A percentile compares a stretch with the other conserved stretches of the same genome.
These are phyloP conservation scores for Vanacampus margaritifer DNA, from an alignment of 2,113 vertebrate genomes.

Conservation along the genomic window DNA sequence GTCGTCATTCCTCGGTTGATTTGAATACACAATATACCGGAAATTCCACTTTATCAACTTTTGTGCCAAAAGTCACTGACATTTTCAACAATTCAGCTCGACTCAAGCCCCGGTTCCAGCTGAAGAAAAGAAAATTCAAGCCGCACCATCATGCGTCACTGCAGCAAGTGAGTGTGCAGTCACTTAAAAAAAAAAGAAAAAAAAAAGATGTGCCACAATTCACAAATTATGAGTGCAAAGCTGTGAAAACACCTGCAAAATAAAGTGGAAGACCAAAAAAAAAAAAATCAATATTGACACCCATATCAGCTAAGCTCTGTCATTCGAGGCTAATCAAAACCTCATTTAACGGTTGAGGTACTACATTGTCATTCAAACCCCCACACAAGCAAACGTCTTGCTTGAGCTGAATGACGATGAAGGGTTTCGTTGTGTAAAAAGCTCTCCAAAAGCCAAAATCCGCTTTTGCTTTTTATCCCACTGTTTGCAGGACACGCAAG, in stretches of 20 bases:
- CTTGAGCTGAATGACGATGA: not conserved
- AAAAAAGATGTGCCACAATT: not conserved
- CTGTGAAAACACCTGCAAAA: not conserved
- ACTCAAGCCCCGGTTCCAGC: not conserved
- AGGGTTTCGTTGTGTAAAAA: not conserved
- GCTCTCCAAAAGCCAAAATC: not conserved
- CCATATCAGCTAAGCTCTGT: not conserved
- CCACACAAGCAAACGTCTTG: not conserved
- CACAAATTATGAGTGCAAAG: not conserved
- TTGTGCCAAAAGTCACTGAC: too few relatives aligned
- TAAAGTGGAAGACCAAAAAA: not conserved
- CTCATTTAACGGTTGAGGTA: not conserved
- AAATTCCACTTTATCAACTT: too few relatives aligned
- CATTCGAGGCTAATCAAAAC: not conserved
- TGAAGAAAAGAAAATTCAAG: not conserved
- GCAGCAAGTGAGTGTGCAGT: not conserved
- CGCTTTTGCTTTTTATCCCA: not conserved
- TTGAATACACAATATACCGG: too few relatives aligned
- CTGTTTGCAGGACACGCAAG: not conserved
- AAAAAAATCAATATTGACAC: not conserved
- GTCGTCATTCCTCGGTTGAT: too few relatives aligned
- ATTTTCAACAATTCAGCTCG: not conserved
- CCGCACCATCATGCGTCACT: not conserved
- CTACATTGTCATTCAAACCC: constrained; percentile 7
- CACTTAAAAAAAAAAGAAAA: not conserved